Conservation (phyloP, 2,113 vertebrate species). For the Mionectes macconnelli region DNA sequence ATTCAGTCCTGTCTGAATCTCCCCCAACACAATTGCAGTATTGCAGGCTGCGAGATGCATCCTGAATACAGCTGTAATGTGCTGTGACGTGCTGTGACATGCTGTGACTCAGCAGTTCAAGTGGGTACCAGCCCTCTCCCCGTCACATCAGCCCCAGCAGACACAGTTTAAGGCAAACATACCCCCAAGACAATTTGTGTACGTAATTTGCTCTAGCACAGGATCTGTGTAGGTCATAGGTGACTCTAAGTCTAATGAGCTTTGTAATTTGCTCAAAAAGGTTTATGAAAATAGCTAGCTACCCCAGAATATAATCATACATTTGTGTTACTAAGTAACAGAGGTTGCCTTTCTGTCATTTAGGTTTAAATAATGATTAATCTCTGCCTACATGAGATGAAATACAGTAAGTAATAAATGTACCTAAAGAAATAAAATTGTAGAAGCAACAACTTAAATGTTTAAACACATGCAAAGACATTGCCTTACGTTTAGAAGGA, state of each 20-base stretch:
- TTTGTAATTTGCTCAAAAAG: conserved; percentile 56
- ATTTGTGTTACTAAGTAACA: conserved; percentile 69
- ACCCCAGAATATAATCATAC: conserved; percentile 43
- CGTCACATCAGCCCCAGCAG: neutral
- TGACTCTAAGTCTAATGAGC: conserved; percentile 19
- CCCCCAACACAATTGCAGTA: neutral
- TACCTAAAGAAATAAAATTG: conserved; percentile 13
- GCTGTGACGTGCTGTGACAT: too few relatives aligned
- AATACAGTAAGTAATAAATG: conserved; percentile 33
- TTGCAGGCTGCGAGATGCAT: neutral
- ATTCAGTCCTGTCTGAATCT: neutral
- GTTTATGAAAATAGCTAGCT: conserved; percentile 46
- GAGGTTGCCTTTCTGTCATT: conserved; percentile 16
- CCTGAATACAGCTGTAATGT: neutral
- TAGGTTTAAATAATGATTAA: conserved; percentile 56
- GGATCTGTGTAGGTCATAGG: neutral
- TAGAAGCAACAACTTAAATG: neutral
- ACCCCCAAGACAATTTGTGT: neutral
- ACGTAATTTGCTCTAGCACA: neutral
- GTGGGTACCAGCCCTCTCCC: neutral
- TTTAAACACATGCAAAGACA: neutral
- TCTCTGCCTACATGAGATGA: conserved; percentile 33
- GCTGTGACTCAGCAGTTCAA: neutral
- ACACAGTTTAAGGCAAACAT: neutral
- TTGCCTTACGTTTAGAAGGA: neutral